phyloP scores from a whole-genome alignment of 2,888 invertebrate species.

The Sphinx pinastri region DNA sequence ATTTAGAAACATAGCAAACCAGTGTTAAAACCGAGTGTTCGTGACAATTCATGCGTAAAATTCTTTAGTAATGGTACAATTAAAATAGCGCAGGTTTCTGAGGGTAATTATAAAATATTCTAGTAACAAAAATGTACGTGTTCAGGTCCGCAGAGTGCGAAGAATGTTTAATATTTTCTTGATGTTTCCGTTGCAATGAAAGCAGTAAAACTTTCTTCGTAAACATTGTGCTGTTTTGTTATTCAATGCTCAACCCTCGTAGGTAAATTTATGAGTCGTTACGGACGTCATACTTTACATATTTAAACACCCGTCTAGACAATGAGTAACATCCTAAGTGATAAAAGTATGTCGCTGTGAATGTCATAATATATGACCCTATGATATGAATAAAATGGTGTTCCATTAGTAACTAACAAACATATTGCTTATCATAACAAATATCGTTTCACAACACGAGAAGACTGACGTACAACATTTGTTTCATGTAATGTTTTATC shows the following conservation, averaged over 20 bases:
- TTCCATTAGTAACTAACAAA: constrained; percentile 24
- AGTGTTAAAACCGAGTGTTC: not conserved
- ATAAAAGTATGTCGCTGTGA: not conserved
- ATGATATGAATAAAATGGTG: constrained; percentile 5
- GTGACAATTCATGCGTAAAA: constrained; percentile 7
- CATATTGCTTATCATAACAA: constrained; percentile 28
- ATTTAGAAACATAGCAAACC: constrained; percentile 11
- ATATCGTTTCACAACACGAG: constrained; percentile 57
- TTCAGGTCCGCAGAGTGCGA: constrained; percentile 36
- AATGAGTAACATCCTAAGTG: not conserved
- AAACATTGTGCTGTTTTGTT: constrained; percentile 30
- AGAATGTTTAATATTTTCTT: constrained; percentile 54
- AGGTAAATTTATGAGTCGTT: not conserved
- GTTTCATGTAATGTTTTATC: constrained; percentile 53
- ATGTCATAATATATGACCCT: not conserved
- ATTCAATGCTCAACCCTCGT: constrained; percentile 17
- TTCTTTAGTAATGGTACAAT: not conserved
- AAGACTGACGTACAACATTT: constrained; percentile 54
- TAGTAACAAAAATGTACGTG: constrained; percentile 26
- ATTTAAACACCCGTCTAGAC: not conserved
- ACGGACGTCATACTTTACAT: not conserved
- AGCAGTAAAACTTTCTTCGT: constrained; percentile 33
- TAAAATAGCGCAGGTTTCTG: constrained; percentile 10
- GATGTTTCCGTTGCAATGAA: constrained; percentile 48
- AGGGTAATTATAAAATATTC: constrained; percentile 19